Percentiles rank a stretch among this genome's conserved stretches.
These are phyloP conservation scores for Solenopsis invicta DNA, from an alignment of 1,140 invertebrate species.

Conservation along the genomic window DNA sequence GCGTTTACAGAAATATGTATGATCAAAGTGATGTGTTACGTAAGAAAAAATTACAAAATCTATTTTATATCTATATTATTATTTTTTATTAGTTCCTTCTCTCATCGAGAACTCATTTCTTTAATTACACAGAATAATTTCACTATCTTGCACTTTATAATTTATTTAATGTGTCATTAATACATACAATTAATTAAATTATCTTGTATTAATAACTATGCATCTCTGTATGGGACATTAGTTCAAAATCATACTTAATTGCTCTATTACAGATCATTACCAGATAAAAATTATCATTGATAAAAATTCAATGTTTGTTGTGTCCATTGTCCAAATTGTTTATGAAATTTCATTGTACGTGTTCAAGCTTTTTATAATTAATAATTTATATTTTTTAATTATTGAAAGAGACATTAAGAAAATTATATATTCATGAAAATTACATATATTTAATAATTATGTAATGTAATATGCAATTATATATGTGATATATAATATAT, in stretches of 20 bases:
- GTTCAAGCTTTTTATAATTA: not conserved
- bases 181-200: not conserved
- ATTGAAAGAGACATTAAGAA: constrained; percentile 8
- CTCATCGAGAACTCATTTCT: not conserved
- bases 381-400: not conserved
- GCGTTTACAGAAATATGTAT: constrained; percentile 36
- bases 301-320: not conserved
- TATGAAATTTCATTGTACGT: constrained; percentile 8
- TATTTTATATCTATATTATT: constrained; percentile 31
- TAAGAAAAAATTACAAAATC: constrained; percentile 44
- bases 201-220: not conserved
- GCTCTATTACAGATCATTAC: not conserved
- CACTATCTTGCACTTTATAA: not conserved
- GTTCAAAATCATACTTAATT: not conserved
- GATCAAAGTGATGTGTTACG: constrained; percentile 13
- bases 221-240: not conserved
- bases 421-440: not conserved
- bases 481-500: not conserved
- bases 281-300: not conserved
- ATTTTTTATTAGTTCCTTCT: constrained; percentile 14
- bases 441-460: not conserved
- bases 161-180: constrained; percentile 28
- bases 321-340: not conserved
- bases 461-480: too few relatives aligned
- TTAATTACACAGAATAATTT: not conserved